phyloP scores from a whole-genome alignment of 1,140 invertebrate species.

The Elysia chlorotica region DNA sequence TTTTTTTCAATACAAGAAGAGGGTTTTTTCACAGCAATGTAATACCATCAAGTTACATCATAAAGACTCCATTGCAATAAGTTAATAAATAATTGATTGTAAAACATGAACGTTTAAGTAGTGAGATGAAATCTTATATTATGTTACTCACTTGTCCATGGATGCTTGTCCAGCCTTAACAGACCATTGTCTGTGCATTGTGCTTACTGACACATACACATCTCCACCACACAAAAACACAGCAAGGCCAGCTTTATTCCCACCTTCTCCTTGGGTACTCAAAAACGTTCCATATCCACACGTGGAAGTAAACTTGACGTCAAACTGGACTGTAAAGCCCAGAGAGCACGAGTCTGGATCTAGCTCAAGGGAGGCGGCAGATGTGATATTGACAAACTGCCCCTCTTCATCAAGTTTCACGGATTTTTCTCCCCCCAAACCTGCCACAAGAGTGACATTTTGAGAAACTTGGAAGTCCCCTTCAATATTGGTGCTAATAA shows the following conservation, averaged over 20 bases:
- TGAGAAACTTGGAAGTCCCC: conserved; percentile 3
- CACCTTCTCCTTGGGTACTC: conserved; percentile 30
- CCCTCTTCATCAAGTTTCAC: conserved; percentile 24
- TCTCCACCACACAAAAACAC: conserved; percentile 29
- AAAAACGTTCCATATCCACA: conserved; percentile 32
- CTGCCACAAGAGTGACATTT: conserved; percentile 19
- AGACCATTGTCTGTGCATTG: conserved; percentile 29
- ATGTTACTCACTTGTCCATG: conserved; percentile 11
- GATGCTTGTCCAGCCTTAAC: neutral
- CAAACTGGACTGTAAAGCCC: conserved; percentile 37
- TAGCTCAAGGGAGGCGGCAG: neutral
- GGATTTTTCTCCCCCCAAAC: conserved; percentile 26
- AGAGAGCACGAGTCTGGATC: conserved; percentile 29
- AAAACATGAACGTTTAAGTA: no score
- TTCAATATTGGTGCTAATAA: conserved; percentile 16
- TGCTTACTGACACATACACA: conserved; percentile 33
- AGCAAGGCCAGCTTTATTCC: conserved; percentile 26
- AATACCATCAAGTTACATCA: no score
- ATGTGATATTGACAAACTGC: conserved; percentile 21
- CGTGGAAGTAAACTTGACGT: conserved; percentile 26
- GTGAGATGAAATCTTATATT: no score
- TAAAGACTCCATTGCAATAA: no score
- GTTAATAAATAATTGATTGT: no score
- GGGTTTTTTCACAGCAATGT: no score
- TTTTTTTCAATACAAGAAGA: no score